These are phyloP conservation scores for Hybognathus amarus DNA, from an alignment of 2,797 vertebrate genomes.

Conservation along the genomic window DNA sequence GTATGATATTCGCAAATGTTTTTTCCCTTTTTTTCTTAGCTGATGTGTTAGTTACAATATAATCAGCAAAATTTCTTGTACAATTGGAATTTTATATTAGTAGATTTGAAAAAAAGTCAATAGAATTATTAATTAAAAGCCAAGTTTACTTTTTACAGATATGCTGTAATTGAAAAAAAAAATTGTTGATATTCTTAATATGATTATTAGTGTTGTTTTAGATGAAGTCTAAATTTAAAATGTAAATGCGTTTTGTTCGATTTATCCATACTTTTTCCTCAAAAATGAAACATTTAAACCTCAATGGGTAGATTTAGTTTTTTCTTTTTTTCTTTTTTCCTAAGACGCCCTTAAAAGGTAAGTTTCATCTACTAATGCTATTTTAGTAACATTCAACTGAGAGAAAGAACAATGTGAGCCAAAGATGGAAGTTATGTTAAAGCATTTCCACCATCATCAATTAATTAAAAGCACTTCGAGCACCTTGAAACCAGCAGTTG, in stretches of 20 bases:
- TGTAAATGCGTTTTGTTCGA: neutral
- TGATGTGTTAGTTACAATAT: neutral
- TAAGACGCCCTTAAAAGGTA: neutral
- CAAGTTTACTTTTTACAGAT: neutral
- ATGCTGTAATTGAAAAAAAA: no score
- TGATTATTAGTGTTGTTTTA: neutral
- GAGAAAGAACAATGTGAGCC: neutral
- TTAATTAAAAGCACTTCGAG: constrained; percentile 52
- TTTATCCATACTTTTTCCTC: neutral
- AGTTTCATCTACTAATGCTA: neutral
- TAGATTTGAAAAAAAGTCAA: neutral
- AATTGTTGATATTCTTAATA: neutral
- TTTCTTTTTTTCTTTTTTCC: neutral
- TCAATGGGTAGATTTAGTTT: neutral
- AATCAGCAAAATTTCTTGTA: neutral
- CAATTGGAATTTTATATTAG: neutral
- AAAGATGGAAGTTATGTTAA: constrained; percentile 29
- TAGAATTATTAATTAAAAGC: neutral
- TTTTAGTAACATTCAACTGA: constrained; percentile 13
- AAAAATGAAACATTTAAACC: neutral
- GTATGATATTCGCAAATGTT: neutral
- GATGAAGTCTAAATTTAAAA: neutral
- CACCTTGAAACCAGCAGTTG: constrained; percentile 27
- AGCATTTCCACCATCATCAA: constrained; percentile 48
- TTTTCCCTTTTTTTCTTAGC: no score